Evolutionary conservation across 2,797 vertebrate genomes (phyloP).

Genomic region (Phoxinus dragarum): DNA sequence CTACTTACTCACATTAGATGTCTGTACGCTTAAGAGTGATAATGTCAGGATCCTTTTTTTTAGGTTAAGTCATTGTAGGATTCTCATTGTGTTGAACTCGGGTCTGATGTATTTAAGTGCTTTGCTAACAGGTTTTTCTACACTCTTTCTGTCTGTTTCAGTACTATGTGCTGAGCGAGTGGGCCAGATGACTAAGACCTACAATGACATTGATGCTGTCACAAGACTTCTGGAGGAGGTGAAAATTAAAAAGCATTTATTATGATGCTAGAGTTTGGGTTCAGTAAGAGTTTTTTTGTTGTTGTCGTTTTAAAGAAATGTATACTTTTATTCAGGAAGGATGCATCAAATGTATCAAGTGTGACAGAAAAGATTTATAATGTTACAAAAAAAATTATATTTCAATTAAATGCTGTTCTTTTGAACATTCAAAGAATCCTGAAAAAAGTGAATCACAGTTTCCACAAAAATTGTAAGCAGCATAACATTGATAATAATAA

Average conservation of each 20-base stretch:
- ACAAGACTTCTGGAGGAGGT: constrained; percentile 98
- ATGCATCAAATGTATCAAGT: background rate
- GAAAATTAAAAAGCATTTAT: constrained; percentile 65
- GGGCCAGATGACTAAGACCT: constrained; percentile 99
- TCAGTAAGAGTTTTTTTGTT: too few species aligned
- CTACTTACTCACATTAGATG: background rate
- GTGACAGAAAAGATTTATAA: background rate
- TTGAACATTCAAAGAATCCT: background rate
- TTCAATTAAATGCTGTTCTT: background rate
- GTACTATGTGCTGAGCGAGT: constrained; percentile 99
- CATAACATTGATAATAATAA: background rate
- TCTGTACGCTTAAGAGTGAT: background rate
- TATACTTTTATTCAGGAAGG: background rate
- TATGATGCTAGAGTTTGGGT: background rate
- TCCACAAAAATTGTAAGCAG: background rate
- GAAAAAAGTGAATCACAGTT: background rate
- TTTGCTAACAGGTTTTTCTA: background rate
- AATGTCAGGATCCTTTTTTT: background rate
- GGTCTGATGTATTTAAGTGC: background rate
- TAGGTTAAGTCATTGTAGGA: background rate
- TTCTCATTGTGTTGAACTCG: background rate
- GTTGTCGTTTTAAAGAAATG: too few species aligned
- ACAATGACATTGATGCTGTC: constrained; percentile 98
- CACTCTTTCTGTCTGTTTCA: constrained; percentile 59
- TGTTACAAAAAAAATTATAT: background rate